These are phyloP conservation scores for Drosophila kanapiae DNA, from an alignment of 1,140 invertebrate genomes.

Conservation along the genomic window DNA sequence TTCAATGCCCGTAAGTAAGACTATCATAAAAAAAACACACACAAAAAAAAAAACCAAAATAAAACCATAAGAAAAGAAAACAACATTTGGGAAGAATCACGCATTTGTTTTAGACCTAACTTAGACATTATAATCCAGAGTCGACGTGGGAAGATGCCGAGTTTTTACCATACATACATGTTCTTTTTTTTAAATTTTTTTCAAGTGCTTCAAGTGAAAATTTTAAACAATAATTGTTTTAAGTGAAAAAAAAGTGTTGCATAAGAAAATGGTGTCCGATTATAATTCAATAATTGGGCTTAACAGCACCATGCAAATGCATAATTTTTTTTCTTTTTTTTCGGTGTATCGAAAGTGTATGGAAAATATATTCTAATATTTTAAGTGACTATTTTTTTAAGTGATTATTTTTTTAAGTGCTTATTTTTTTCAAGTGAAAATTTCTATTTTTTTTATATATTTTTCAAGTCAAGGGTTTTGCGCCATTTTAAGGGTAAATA, in stretches of 20 bases:
- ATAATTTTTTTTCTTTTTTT: constrained; percentile 63
- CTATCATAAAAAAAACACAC: constrained; percentile 12
- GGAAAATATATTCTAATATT: constrained; percentile 20
- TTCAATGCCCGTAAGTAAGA: constrained; percentile 74
- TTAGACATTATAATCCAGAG: constrained; percentile 15
- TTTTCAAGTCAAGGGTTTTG: constrained; percentile 15
- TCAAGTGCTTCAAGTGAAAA: constrained; percentile 21
- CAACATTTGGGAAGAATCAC: constrained; percentile 32
- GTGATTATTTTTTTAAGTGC: constrained; percentile 26
- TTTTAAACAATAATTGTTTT: constrained; percentile 32
- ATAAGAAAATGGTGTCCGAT: constrained; percentile 22
- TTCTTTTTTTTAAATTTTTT: constrained; percentile 12
- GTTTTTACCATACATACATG: neutral
- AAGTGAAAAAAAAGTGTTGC: constrained; percentile 45
- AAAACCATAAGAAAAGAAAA: constrained; percentile 12
- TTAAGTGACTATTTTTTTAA: constrained; percentile 20
- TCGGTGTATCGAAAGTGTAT: constrained; percentile 54
- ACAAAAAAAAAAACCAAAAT: constrained; percentile 24
- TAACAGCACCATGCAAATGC: constrained; percentile 12
- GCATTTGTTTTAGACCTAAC: constrained; percentile 25
- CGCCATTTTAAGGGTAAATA: neutral
- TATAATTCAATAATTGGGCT: constrained; percentile 17
- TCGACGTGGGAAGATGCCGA: constrained; percentile 22
- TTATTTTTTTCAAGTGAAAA: constrained; percentile 39
- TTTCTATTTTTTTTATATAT: constrained; percentile 13